Base-by-base conservation (phyloP, 2,113 vertebrate genomes). In the Percina caprodes region DNA sequence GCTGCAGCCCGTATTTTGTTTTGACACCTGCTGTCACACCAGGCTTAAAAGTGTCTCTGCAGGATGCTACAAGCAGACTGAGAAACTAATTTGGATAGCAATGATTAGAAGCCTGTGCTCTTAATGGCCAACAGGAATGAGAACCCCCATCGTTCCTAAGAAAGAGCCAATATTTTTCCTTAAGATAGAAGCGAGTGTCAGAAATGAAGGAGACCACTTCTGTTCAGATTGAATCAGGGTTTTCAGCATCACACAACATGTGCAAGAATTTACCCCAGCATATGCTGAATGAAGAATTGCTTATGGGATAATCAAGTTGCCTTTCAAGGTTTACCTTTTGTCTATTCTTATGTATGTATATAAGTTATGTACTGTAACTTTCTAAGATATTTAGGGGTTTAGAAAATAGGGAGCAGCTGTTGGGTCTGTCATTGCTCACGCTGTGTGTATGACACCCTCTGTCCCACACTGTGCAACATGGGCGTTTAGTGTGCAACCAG, bases 71-170 rank as follows among this genome's bases (percentile, higher is more conserved):
- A 46, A 30, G 46, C 87, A 77, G 2, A 83, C 39, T 72, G 85
- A 83, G 85, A 85, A 87, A 76, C 65, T 70, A 70, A 85, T 86
- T 77, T 58, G 73, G 60, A 78, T 46, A 65, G 85, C 33, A 56
- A 91, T 89, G 84, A 85, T 89, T 80, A 86, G 77, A 86, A 84
- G 82, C 74, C 33, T 77, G 62, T 26, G 68, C 71, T 72, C 58
- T 59, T 87, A 90, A 88, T 89, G 75, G 61, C 30, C 89, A 88
- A 77, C 42, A 51, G 83, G 84, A 84, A 90, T 67, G 79, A 88
- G 69, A 74, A 79, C 63, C 66, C 91, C 71, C 19, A 35, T 69
- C 70, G 85, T 73, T 90, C 15, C 52, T 35, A 77, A 45, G 68
- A 89, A 84, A 86, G 86, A 86, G 72, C 73, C 74, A 69, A 55